Percentiles rank a stretch among this genome's conserved stretches.
These are phyloP conservation scores for Pristionchus japonicus DNA, from an alignment of 2,888 invertebrate species.

Conservation along the genomic window DNA sequence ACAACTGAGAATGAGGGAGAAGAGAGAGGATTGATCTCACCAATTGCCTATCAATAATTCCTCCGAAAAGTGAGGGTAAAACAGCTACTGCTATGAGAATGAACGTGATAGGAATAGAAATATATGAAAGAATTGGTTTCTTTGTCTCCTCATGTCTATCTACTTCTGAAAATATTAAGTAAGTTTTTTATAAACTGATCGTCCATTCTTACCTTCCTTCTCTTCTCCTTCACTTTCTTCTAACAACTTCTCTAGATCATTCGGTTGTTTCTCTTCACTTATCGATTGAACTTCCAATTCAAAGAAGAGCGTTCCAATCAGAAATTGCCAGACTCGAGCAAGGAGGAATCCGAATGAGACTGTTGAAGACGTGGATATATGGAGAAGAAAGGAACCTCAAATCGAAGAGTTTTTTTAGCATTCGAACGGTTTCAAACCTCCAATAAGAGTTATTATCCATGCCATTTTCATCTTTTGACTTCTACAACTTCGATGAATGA, in stretches of 20 bases:
- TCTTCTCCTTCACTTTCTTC: background rate
- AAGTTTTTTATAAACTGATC: too few species aligned
- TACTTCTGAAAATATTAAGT: slow-evolving; percentile 15
- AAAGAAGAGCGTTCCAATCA: background rate
- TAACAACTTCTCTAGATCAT: background rate
- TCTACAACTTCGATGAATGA: background rate
- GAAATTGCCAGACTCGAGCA: background rate
- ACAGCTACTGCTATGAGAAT: background rate
- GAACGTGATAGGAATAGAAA: background rate
- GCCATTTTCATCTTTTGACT: background rate
- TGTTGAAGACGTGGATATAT: background rate
- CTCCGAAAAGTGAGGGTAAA: background rate
- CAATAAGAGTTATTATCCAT: background rate
- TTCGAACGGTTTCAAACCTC: background rate
- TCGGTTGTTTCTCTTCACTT: background rate
- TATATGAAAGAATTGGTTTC: background rate
- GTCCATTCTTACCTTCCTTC: background rate
- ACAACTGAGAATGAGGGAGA: background rate
- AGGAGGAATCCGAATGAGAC: background rate
- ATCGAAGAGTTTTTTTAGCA: background rate
- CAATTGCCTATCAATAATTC: background rate
- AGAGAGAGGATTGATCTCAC: background rate
- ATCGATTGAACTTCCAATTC: background rate
- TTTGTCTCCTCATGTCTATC: background rate
- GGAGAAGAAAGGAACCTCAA: background rate